Base-by-base conservation (phyloP, 2,113 vertebrate genomes). In the Diadophis punctatus region DNA sequence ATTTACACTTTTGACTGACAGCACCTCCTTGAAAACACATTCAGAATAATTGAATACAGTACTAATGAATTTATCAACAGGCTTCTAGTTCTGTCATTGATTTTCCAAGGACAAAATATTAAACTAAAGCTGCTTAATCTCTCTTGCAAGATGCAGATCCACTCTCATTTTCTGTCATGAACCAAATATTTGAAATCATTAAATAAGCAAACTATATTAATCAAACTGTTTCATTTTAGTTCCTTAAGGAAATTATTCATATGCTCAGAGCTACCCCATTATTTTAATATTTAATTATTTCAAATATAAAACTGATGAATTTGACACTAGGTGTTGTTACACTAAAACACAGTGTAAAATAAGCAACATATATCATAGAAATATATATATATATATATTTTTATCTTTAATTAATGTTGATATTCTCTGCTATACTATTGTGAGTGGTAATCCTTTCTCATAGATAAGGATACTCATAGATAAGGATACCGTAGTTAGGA, bases 11-110 rank as follows among this genome's bases (percentile, higher is more conserved):
- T 91, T 95, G 34, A 86, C 63, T 89, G 94, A 52, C 18, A 90
- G 87, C 85, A 85, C 84, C 10, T 3, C 43, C 30, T 94, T 86
- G 87, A 86, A 88, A 95, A 94, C 74, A 80, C 91, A 85, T 39
- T 34, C 8, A 87, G 1, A 90, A 49, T 46, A 93, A 56, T 27
- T 94, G 92, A 96, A 95, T 80, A 80, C 18, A 80, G 96, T 90
- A 86, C 93, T 93, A 94, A 89, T 91, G 85, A 95, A 46, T 93
- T 89, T 94, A 96, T 95, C 56, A 96, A 93, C n/a, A 53, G 39
- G 6, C 2, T 93, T 93, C 34, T 91, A 56, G 51, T 84, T 87
- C 91, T 91, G 49, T 87, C 88, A 85, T 88, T 74, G 22, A 89
- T 93, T 94, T 95, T 95, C 92, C 90, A 80, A 93, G 58, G 93